phyloP scores from a whole-genome alignment of 2,113 vertebrate species.

The Leptobrachium leishanense region DNA sequence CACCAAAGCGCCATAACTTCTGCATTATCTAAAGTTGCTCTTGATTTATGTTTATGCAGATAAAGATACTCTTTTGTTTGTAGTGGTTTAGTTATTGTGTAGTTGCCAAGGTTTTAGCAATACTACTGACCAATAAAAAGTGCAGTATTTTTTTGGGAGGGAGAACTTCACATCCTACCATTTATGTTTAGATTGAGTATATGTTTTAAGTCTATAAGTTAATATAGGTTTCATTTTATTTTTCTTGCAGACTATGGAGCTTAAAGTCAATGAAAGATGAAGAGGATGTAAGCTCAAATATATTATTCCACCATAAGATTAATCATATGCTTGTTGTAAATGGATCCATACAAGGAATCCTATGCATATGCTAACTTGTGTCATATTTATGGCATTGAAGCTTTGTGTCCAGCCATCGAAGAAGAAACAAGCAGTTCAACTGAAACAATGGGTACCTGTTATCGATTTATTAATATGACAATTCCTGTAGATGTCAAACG shows the following conservation, averaged over 20 bases:
- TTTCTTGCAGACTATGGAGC: neutral
- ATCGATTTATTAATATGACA: slow-evolving; percentile 52
- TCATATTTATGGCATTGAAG: neutral
- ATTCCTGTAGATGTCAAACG: neutral
- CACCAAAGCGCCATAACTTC: too few species aligned
- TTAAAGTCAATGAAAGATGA: neutral
- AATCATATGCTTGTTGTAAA: neutral
- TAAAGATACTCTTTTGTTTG: too few species aligned
- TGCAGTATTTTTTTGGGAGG: too few species aligned
- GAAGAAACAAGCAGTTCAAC: neutral
- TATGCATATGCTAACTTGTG: neutral
- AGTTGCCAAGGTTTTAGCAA: too few species aligned
- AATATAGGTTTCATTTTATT: neutral
- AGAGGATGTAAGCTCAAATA: neutral
- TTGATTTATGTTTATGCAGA: too few species aligned
- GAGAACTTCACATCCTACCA: too few species aligned
- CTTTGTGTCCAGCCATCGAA: slow-evolving; percentile 12
- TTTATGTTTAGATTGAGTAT: too few species aligned
- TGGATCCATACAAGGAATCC: neutral
- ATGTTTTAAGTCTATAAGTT: neutral
- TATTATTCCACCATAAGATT: neutral
- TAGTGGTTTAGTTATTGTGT: too few species aligned
- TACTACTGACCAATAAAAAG: too few species aligned
- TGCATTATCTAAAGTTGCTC: too few species aligned
- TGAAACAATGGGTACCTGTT: slow-evolving; percentile 24